These are phyloP conservation scores for Channa argus DNA, from an alignment of 2,113 vertebrate species.

Conservation along the genomic window DNA sequence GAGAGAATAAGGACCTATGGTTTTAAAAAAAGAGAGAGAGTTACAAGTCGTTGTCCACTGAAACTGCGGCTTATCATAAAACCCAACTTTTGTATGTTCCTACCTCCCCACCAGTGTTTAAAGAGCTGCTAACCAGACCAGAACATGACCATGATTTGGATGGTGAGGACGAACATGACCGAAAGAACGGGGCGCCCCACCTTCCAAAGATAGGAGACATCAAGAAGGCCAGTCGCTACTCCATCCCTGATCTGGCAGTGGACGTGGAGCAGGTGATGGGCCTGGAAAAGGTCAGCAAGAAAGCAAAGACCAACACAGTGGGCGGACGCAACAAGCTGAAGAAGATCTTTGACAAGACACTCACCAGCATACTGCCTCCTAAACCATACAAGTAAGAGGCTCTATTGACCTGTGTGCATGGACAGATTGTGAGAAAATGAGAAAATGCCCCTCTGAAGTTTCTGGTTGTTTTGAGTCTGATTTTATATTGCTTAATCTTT, in stretches of 20 bases:
- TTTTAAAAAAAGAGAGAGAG: no score
- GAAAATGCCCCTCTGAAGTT: no score
- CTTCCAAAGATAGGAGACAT: constrained; percentile 98
- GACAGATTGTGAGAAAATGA: no score
- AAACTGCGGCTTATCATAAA: no score
- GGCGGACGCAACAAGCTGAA: constrained; percentile 97
- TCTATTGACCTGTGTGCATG: background rate
- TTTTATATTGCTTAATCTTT: no score
- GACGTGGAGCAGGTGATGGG: constrained; percentile 98
- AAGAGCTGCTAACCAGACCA: constrained; percentile 93
- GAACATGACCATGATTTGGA: constrained; percentile 86
- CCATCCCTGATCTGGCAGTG: constrained; percentile 96
- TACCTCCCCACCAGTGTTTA: constrained; percentile 88
- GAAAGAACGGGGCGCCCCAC: constrained; percentile 95
- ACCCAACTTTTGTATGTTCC: background rate
- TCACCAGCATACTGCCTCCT: constrained; percentile 97
- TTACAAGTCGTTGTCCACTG: no score
- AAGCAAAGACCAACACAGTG: constrained; percentile 94
- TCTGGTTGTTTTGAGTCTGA: no score
- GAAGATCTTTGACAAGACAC: constrained; percentile 98
- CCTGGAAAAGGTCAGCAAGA: constrained; percentile 96
- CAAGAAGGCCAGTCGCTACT: constrained; percentile 96
- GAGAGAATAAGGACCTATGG: no score
- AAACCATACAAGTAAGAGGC: constrained; percentile 95
- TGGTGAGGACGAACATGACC: constrained; percentile 90